Conservation (phyloP, 2,113 vertebrate species). For the Lutjanus erythropterus region DNA sequence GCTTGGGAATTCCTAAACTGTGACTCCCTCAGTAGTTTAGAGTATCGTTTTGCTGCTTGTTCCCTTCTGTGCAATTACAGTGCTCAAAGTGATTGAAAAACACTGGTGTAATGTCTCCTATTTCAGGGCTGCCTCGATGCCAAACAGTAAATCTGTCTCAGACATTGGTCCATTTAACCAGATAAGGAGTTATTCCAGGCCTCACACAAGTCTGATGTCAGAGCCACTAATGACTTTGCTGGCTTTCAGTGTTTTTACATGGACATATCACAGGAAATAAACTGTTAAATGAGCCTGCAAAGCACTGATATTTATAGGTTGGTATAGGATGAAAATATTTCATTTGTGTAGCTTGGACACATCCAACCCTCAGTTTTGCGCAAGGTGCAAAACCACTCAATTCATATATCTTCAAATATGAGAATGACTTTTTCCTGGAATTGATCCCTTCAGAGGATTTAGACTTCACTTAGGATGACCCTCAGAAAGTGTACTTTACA, state of each 20-base stretch:
- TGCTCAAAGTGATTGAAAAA: constrained; percentile 70
- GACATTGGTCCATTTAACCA: constrained; percentile 71
- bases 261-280: constrained; percentile 66
- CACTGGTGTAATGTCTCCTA: constrained; percentile 73
- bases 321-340: constrained; percentile 41
- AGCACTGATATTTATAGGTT: constrained; percentile 60
- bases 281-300: constrained; percentile 50
- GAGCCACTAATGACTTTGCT: constrained; percentile 70
- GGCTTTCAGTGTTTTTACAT: constrained; percentile 55
- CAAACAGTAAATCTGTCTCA: constrained; percentile 80
- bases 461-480: constrained; percentile 19
- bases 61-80: constrained; percentile 78
- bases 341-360: constrained; percentile 47
- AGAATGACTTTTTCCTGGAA: constrained; percentile 47
- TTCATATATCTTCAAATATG: constrained; percentile 42
- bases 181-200: constrained; percentile 77
- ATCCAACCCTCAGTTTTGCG: constrained; percentile 32
- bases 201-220: constrained; percentile 68
- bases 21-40: constrained; percentile 66
- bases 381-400: constrained; percentile 49
- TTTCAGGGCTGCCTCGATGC: constrained; percentile 74
- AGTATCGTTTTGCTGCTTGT: constrained; percentile 67
- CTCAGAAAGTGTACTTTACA: constrained; percentile 4
- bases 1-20: constrained; percentile 57
- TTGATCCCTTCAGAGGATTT: constrained; percentile 26